Evolutionary conservation across 2,797 vertebrate genomes (phyloP).

Genomic region (Eurystomus glaucurus): DNA sequence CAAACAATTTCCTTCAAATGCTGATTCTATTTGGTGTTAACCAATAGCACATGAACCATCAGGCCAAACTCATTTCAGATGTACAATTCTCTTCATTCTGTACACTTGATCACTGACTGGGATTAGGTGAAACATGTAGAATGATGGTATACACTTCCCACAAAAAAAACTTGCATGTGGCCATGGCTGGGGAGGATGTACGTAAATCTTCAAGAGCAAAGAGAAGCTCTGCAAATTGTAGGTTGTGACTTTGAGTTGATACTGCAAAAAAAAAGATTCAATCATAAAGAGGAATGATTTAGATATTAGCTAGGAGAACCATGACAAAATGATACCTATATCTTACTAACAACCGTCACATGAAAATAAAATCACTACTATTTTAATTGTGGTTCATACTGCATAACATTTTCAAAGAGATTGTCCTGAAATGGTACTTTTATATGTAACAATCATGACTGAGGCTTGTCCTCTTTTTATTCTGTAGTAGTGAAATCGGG

Average conservation of each 20-base stretch:
- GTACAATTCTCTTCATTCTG: conserved; percentile 13
- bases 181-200: neutral
- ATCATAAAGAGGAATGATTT: neutral
- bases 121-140: conserved; percentile 16
- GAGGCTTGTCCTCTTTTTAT: neutral
- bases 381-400: neutral
- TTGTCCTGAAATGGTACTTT: neutral
- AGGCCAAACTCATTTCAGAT: conserved; percentile 58
- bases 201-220: conserved; percentile 19
- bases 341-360: neutral
- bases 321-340: neutral
- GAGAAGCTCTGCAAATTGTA: neutral
- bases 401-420: neutral
- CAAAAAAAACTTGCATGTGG: neutral
- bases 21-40: conserved; percentile 47
- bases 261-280: neutral
- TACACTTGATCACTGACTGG: neutral
- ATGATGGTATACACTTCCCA: neutral
- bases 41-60: conserved; percentile 44
- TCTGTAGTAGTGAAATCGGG: neutral
- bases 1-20: conserved; percentile 43
- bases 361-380: neutral
- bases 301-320: neutral
- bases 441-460: neutral
- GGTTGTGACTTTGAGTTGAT: neutral